Conservation (phyloP, 2,888 invertebrate genomes). For the Tridacna gigas region DNA sequence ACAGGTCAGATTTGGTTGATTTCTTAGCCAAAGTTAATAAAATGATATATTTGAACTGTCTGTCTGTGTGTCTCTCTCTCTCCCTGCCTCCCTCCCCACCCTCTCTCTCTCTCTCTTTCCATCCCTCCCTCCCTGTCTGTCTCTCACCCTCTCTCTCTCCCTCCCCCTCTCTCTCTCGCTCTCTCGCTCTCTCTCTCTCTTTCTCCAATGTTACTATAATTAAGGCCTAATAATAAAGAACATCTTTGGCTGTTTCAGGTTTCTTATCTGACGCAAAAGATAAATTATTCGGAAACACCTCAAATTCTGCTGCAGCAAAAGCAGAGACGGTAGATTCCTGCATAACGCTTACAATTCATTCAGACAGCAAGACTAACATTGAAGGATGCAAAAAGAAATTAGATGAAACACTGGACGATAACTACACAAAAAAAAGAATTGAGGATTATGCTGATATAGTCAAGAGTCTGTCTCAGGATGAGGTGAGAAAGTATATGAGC, state of each 20-base stretch:
- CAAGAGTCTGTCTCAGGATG: constrained; percentile 28
- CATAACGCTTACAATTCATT: constrained; percentile 52
- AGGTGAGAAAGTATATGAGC: constrained; percentile 28
- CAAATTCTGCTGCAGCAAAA: not conserved
- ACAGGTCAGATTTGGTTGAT: no score
- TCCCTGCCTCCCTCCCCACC: no score
- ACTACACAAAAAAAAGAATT: constrained; percentile 39
- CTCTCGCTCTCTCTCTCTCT: no score
- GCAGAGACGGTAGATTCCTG: constrained; percentile 6
- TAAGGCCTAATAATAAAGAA: no score
- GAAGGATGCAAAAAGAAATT: constrained; percentile 42
- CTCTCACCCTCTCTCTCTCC: no score
- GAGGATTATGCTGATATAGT: constrained; percentile 36
- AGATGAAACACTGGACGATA: constrained; percentile 40
- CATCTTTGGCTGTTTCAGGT: not conserved
- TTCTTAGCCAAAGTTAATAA: no score
- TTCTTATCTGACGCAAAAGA: not conserved
- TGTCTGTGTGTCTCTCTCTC: no score
- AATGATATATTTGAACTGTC: no score
- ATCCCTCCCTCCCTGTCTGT: no score
- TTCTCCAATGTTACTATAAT: no score
- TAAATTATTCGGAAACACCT: not conserved
- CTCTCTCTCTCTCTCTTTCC: no score
- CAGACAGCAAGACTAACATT: constrained; percentile 49
- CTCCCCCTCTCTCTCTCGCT: no score